Evolutionary conservation across 2,888 invertebrate species (phyloP).

Genomic region (Trissonchulus sp.): DNA sequence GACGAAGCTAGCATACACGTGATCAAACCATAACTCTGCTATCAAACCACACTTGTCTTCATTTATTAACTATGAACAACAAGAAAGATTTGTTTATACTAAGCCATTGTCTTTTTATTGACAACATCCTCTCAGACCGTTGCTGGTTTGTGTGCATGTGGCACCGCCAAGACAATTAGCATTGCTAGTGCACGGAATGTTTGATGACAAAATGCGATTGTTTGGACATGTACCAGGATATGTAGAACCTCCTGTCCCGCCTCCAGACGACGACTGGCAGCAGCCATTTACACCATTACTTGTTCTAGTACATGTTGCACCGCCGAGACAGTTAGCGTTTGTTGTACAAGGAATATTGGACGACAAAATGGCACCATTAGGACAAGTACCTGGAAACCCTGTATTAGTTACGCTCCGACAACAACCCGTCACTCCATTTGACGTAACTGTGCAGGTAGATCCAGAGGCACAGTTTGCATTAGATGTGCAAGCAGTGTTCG

Average conservation of each 20-base stretch:
- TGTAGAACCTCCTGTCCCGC: no score
- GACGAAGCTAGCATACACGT: no score
- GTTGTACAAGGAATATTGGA: neutral
- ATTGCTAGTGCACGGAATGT: neutral
- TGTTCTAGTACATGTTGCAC: neutral
- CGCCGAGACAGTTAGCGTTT: neutral
- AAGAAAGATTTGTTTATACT: no score
- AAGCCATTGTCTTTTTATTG: no score
- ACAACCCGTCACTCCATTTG: neutral
- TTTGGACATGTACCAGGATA: neutral
- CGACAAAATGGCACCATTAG: neutral
- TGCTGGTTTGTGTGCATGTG: neutral
- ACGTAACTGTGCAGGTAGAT: neutral
- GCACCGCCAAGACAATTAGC: neutral
- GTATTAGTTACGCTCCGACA: neutral
- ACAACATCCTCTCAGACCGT: neutral
- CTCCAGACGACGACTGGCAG: no score
- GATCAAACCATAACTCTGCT: no score
- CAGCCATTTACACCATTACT: neutral
- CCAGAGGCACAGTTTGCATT: neutral
- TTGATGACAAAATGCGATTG: neutral
- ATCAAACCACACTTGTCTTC: no score
- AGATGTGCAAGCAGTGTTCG: neutral
- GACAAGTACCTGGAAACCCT: neutral
- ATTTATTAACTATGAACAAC: no score